Percentiles rank a stretch among this genome's conserved stretches.
Evolutionary conservation across 2,888 invertebrate genomes (phyloP).

Genomic region (Phania funesta): DNA sequence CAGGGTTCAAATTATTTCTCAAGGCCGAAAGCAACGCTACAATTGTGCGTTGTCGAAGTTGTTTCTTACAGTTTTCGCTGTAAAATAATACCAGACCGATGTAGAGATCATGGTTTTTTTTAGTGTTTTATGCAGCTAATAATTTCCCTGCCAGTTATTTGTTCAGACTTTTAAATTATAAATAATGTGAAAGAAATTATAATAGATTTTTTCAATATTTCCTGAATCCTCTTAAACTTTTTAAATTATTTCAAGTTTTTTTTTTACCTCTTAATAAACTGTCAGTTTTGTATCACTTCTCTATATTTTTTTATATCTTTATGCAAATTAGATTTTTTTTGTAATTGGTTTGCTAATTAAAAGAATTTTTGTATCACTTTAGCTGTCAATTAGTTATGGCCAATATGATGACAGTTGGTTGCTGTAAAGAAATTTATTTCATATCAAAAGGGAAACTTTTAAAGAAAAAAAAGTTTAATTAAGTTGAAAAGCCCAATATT

Average conservation of each 20-base stretch:
- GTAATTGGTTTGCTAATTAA: conserved; percentile 67
- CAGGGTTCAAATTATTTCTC: no score
- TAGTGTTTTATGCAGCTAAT: no score
- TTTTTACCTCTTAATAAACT: neutral
- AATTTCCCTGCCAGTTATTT: no score
- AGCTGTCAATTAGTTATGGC: conserved; percentile 70
- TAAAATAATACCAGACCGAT: no score
- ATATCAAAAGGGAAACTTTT: conserved; percentile 24
- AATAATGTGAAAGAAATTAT: no score
- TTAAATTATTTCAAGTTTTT: conserved; percentile 2
- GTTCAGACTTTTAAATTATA: no score
- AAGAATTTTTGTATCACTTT: conserved; percentile 69
- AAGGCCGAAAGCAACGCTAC: no score
- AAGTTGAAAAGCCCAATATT: conserved; percentile 67
- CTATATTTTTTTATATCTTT: neutral
- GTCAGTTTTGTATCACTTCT: neutral
- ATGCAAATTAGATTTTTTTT: conserved; percentile 33
- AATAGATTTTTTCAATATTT: neutral
- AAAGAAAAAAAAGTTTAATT: conserved; percentile 67
- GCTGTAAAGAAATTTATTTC: conserved; percentile 45
- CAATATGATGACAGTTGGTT: conserved; percentile 70
- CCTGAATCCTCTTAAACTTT: conserved; percentile 5
- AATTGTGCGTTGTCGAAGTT: no score
- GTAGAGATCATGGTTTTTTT: no score
- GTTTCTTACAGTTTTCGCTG: no score